A percentile compares a stretch with the other conserved stretches of the same genome.
Evolutionary conservation across 2,797 vertebrate species (phyloP).

Genomic region (Pipistrellus nathusii): DNA sequence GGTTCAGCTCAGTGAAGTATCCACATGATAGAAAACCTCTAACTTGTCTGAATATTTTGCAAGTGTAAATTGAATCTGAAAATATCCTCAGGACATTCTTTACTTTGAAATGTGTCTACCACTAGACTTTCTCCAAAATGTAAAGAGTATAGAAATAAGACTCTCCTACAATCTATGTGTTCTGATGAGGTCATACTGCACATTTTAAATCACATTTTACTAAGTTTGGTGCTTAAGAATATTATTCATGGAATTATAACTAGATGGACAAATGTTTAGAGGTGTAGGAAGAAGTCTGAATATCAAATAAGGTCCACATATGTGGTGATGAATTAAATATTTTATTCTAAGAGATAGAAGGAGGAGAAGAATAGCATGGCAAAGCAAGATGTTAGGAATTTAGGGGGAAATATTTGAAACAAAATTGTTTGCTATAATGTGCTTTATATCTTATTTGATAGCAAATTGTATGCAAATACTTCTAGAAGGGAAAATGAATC

Average conservation of each 20-base stretch:
- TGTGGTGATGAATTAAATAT: background rate
- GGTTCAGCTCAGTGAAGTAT: conserved; percentile 57
- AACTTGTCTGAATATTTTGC: conserved; percentile 57
- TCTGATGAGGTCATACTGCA: background rate
- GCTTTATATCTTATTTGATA: conserved; percentile 1
- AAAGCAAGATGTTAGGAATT: accelerated
- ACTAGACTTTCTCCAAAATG: conserved; percentile 5
- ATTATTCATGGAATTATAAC: background rate
- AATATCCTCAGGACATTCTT: conserved; percentile 54
- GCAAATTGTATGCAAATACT: background rate
- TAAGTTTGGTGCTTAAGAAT: background rate
- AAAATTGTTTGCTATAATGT: background rate
- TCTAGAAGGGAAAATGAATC: background rate
- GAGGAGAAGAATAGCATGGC: background rate
- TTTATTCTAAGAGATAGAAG: background rate
- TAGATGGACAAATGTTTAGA: background rate
- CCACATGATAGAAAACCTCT: conserved; percentile 65
- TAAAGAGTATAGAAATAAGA: background rate
- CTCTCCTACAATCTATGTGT: background rate
- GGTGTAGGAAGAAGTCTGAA: background rate
- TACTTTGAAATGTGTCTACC: conserved; percentile 53
- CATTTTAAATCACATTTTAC: background rate
- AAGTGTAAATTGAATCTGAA: conserved; percentile 44
- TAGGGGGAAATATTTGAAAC: background rate
- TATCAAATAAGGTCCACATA: background rate